Conservation (phyloP, 2,797 vertebrate genomes). For the Botia kubotai region DNA sequence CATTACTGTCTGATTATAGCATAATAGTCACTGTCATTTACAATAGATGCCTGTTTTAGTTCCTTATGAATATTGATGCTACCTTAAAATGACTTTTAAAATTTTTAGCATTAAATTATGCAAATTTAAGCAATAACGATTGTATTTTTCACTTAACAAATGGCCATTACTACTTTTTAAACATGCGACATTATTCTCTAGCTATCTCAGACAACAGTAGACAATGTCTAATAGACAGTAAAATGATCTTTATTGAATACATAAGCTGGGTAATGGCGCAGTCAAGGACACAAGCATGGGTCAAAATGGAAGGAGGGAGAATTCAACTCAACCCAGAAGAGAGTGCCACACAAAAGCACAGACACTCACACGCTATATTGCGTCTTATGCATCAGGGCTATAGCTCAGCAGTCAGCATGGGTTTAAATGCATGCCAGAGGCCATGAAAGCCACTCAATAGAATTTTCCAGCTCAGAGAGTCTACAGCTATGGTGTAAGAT, state of each 20-base stretch:
- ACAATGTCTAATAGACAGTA: not conserved
- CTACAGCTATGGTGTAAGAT: not conserved
- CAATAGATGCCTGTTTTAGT: not conserved
- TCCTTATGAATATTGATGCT: conserved; percentile 18
- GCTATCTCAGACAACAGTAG: not conserved
- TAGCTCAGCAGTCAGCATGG: conserved; percentile 23
- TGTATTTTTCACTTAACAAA: not conserved
- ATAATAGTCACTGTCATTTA: not conserved
- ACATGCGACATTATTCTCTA: not conserved
- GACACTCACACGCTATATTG: conserved; percentile 22
- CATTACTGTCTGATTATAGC: not conserved
- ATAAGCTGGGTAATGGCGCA: not conserved
- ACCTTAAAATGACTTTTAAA: not conserved
- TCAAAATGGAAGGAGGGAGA: conserved; percentile 20
- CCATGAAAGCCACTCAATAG: conserved; percentile 9
- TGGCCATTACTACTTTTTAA: not conserved
- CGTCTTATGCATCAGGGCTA: not conserved
- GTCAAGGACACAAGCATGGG: not conserved
- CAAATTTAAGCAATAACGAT: not conserved
- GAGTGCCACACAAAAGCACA: conserved; percentile 29
- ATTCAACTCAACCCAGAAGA: not conserved
- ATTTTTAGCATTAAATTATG: not conserved
- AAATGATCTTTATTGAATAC: conserved; percentile 12
- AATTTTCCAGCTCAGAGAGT: conserved; percentile 14
- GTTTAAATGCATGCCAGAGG: conserved; percentile 50